A percentile compares a stretch with the other conserved stretches of the same genome.
These are phyloP conservation scores for Helostoma temminkii DNA, from an alignment of 2,797 vertebrate species.

Conservation along the genomic window DNA sequence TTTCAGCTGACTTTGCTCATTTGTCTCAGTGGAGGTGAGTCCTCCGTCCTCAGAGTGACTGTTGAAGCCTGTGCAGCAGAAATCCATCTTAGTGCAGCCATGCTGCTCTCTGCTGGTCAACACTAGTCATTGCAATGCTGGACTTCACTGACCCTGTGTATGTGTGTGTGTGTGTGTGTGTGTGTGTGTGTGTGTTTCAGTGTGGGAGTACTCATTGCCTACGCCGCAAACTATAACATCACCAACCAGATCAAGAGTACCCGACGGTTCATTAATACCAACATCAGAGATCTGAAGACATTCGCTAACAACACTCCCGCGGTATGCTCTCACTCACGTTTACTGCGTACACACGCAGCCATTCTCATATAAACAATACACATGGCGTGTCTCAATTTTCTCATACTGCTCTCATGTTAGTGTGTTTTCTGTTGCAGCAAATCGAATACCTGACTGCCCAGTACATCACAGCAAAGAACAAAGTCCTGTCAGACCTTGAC, in stretches of 20 bases:
- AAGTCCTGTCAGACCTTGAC: constrained; percentile 91
- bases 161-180: constrained; percentile 31
- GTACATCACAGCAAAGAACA: constrained; percentile 92
- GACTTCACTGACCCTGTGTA: not conserved
- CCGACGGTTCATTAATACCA: constrained; percentile 89
- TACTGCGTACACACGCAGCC: not conserved
- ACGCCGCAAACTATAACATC: constrained; percentile 92
- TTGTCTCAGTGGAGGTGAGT: not conserved
- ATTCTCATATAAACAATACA: not conserved
- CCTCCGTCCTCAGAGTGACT: not conserved
- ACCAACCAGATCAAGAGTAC: constrained; percentile 86
- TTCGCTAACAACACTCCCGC: constrained; percentile 89
- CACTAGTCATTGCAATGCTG: not conserved
- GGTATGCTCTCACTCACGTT: constrained; percentile 77
- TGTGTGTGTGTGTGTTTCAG: constrained; percentile 61
- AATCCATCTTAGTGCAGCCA: constrained; percentile 3
- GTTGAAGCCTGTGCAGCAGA: too few species aligned
- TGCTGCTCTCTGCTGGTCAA: constrained; percentile 67
- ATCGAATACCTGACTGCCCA: constrained; percentile 90
- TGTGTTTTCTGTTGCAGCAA: constrained; percentile 86
- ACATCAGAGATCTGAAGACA: constrained; percentile 91
- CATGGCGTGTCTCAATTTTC: not conserved
- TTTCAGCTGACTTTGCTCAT: too few species aligned
- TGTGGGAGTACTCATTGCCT: constrained; percentile 83
- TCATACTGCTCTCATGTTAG: not conserved